Base-by-base conservation (phyloP, 2,888 invertebrate genomes). In the Microctonus aethiopoides region DNA sequence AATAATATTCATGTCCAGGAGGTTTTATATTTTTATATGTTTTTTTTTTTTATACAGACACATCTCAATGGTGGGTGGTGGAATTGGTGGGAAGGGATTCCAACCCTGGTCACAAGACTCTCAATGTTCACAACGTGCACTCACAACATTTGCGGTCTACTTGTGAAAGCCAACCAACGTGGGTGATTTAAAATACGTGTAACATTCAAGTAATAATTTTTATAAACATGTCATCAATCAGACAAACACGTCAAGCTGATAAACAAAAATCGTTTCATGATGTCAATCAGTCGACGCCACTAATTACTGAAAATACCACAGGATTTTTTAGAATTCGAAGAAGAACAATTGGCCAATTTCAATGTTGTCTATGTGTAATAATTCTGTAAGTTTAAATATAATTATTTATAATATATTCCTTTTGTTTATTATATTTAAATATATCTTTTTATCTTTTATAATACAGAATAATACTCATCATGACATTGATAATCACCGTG, bases 351-450 rank as follows among this genome's bases (percentile, higher is more conserved):
- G 87, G 87, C 61, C 89, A 89, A 79, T 91, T 93, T 79, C 93
- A 94, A 79, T 94, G 93, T 81, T 92, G 91, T 76, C 87, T 94
- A 56, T 93, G 92, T 78, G 88, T 91, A 4, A 88, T 89, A 10
- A 85, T 94, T 68, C 84, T 94, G 94, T 95, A 86, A 92, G 93
- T 90, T 60, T 59, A 10, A 11, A 20, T 16, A 32, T 63, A 11
- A n/a, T 36, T 34, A 29, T 5, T 34, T 63, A 32, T 13, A 10
- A 36, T 22, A 34, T 6, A 26, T 22, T 26, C 34, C 6, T 1
- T 9, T 16, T 29, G 20, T 22, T 51, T 11, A 26, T 41, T 39
- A 13, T 16, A 56, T 26, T 26, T 22, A n/a, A 2, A 11, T 13
- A 29, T 13, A 16, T 29, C 26, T 20, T 22, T 26, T 51, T 51